Percentiles rank a stretch among this genome's conserved stretches.
These are phyloP conservation scores for Smutsia gigantea DNA, from an alignment of 2,797 vertebrate species.

Conservation along the genomic window DNA sequence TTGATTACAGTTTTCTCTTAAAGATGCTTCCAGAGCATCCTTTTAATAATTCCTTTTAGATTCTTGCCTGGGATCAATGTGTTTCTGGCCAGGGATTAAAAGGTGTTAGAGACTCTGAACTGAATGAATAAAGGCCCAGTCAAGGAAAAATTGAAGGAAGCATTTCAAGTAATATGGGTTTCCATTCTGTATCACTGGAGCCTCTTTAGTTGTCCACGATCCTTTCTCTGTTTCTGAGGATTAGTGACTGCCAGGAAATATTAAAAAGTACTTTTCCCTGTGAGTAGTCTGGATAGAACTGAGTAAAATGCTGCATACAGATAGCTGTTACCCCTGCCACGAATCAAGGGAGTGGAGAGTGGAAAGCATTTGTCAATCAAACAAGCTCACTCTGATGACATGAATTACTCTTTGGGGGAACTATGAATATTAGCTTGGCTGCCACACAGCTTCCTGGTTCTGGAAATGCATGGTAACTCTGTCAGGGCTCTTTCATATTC, in stretches of 20 bases:
- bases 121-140: conserved; percentile 21
- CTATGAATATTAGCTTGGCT: neutral
- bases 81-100: neutral
- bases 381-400: neutral
- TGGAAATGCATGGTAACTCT: neutral
- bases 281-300: neutral
- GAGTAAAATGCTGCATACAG: neutral
- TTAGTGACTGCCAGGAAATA: neutral
- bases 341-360: neutral
- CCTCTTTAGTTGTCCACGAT: neutral
- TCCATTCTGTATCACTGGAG: neutral
- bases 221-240: conserved; percentile 1
- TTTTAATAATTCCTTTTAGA: conserved; percentile 28
- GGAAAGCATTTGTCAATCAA: conserved; percentile 39
- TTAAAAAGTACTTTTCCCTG: conserved; percentile 27
- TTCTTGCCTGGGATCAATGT: neutral
- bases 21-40: neutral
- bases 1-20: neutral
- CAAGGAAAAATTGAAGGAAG: neutral
- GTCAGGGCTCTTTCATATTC: neutral
- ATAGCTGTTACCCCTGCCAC: neutral
- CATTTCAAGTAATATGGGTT: neutral
- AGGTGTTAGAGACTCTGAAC: neutral
- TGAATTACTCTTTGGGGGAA: neutral
- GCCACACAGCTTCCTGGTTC: neutral